phyloP scores from a whole-genome alignment of 53 echinoderm and acorn worm species.

The Glandiceps talaboti region DNA sequence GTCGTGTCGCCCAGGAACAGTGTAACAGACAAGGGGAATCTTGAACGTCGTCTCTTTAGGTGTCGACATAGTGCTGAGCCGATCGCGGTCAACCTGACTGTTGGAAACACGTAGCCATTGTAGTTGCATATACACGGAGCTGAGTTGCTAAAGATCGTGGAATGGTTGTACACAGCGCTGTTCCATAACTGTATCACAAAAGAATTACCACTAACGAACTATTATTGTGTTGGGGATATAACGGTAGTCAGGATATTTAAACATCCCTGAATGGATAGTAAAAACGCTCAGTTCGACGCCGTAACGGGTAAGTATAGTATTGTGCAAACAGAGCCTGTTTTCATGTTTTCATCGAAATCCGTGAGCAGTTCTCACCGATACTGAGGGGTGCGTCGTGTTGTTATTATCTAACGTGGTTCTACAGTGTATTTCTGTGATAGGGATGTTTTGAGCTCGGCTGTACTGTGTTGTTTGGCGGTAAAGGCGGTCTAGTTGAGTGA shows the following conservation, averaged over 20 bases:
- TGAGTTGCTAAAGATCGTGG: background rate
- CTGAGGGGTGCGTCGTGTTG: no score
- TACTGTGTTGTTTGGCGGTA: background rate
- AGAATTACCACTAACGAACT: background rate
- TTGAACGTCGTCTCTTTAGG: background rate
- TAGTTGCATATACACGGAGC: background rate
- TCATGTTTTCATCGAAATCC: background rate
- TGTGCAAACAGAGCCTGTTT: background rate
- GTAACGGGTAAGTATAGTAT: background rate
- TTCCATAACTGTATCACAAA: background rate
- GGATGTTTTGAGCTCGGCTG: no score
- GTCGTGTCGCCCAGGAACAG: no score
- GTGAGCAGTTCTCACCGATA: background rate
- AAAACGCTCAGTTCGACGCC: background rate
- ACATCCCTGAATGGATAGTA: background rate
- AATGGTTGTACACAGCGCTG: background rate
- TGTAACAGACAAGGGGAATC: no score
- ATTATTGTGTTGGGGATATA: background rate
- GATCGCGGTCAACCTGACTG: background rate
- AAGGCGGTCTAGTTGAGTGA: background rate
- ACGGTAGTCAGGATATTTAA: background rate
- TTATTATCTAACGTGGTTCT: no score
- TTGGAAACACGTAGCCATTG: background rate
- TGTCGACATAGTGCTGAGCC: background rate
- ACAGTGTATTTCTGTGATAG: no score